These are phyloP conservation scores for Holacanthella duospinosa DNA, from an alignment of 2,888 invertebrate genomes.

Conservation along the genomic window DNA sequence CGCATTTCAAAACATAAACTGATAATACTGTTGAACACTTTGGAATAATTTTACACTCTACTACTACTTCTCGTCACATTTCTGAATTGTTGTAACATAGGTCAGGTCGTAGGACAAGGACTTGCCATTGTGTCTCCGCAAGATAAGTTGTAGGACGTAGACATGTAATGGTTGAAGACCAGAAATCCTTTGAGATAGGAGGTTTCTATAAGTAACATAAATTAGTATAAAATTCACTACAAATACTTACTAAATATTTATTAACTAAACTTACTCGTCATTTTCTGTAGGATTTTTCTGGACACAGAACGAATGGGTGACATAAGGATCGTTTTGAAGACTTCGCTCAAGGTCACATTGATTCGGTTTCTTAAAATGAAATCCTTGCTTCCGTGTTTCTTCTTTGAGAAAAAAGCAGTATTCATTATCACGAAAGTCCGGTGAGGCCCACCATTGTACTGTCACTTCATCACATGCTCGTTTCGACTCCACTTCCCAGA, in stretches of 20 bases:
- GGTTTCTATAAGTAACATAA: constrained; percentile 41
- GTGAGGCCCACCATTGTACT: constrained; percentile 51
- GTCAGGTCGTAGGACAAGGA: constrained; percentile 51
- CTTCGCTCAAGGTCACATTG: constrained; percentile 45
- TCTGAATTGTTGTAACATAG: constrained; percentile 43
- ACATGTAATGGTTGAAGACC: constrained; percentile 47
- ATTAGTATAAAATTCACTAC: neutral
- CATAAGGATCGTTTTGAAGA: constrained; percentile 43
- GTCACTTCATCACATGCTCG: constrained; percentile 48
- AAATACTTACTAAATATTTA: neutral
- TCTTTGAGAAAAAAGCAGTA: constrained; percentile 45
- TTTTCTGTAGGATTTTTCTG: constrained; percentile 35
- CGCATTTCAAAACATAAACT: neutral
- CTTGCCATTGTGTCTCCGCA: constrained; percentile 48
- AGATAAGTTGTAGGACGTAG: constrained; percentile 51
- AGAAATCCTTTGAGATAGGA: constrained; percentile 46
- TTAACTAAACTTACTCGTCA: constrained; percentile 4
- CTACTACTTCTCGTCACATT: neutral
- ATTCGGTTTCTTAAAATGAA: constrained; percentile 41
- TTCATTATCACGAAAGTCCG: constrained; percentile 42
- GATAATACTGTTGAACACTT: too few species aligned
- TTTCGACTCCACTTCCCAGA: constrained; percentile 47
- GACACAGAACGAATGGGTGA: constrained; percentile 42
- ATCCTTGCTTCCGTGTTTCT: constrained; percentile 38
- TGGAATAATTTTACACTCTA: too few species aligned